phyloP scores from a whole-genome alignment of 2,797 vertebrate species.

The Tragelaphus oryx region DNA sequence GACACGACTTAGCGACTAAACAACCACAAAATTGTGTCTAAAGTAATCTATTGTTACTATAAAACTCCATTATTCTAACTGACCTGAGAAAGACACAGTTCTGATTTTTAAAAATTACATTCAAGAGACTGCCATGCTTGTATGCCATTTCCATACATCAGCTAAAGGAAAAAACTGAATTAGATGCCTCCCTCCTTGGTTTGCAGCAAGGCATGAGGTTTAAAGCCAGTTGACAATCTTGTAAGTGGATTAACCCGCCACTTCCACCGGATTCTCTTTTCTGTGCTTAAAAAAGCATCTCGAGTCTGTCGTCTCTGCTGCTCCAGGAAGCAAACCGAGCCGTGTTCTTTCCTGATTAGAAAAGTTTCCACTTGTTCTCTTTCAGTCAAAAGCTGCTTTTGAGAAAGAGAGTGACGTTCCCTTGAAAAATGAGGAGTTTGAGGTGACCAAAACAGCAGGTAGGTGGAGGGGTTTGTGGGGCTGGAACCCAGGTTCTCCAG shows the following conservation, averaged over 20 bases:
- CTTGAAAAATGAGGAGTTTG: constrained; percentile 91
- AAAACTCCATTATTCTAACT: not conserved
- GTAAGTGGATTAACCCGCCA: not conserved
- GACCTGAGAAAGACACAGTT: not conserved
- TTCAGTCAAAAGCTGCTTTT: constrained; percentile 87
- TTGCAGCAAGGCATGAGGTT: not conserved
- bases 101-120: not conserved
- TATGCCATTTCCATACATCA: not conserved
- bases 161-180: not conserved
- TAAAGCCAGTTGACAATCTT: not conserved
- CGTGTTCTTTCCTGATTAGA: accelerated
- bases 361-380: not conserved
- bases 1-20: not conserved
- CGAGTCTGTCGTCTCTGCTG: not conserved
- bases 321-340: not conserved
- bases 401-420: constrained; percentile 86
- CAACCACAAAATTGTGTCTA: not conserved
- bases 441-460: constrained; percentile 89
- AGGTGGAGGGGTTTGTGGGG: not conserved
- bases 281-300: not conserved
- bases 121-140: not conserved
- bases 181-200: not conserved
- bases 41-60: not conserved
- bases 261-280: not conserved
- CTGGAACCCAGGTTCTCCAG: not conserved